A percentile compares a stretch with the other conserved stretches of the same genome.
Evolutionary conservation across 64 coral and sea anemone genomes (phyloP).

Genomic region (Pocillopora verrucosa): DNA sequence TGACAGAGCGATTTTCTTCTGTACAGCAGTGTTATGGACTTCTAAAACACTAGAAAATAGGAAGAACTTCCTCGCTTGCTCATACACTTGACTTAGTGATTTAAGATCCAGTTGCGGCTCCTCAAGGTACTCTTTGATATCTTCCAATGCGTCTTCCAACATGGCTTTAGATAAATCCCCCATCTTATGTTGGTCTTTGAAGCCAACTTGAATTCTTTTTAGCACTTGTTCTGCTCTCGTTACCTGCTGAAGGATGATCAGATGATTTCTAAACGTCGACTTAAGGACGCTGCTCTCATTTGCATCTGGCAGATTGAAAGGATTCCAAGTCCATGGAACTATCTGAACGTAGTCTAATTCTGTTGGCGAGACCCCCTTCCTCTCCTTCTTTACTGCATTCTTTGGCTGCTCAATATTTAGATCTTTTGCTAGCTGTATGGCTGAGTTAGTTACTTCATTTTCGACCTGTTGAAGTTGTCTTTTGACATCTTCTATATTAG

Average conservation of each 20-base stretch:
- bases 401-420: neutral
- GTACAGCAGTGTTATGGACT: neutral
- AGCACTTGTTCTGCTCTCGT: neutral
- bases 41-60: constrained; percentile 1
- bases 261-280: neutral
- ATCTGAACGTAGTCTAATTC: no score
- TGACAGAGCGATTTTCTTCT: neutral
- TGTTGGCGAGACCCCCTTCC: neutral
- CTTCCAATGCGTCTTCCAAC: no score
- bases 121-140: neutral
- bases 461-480: neutral
- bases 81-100: neutral
- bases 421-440: neutral
- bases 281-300: no score
- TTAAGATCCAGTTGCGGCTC: neutral
- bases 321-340: no score
- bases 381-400: no score
- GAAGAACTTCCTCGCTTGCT: neutral
- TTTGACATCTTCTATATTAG: constrained; percentile 7
- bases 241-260: neutral
- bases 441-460: neutral
- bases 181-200: neutral
- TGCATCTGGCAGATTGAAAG: neutral
- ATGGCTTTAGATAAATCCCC: neutral
- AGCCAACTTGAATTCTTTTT: neutral